A percentile compares a stretch with the other conserved stretches of the same genome.
These are phyloP conservation scores for Aspiorhynchus laticeps DNA, from an alignment of 2,113 vertebrate species.

Conservation along the genomic window DNA sequence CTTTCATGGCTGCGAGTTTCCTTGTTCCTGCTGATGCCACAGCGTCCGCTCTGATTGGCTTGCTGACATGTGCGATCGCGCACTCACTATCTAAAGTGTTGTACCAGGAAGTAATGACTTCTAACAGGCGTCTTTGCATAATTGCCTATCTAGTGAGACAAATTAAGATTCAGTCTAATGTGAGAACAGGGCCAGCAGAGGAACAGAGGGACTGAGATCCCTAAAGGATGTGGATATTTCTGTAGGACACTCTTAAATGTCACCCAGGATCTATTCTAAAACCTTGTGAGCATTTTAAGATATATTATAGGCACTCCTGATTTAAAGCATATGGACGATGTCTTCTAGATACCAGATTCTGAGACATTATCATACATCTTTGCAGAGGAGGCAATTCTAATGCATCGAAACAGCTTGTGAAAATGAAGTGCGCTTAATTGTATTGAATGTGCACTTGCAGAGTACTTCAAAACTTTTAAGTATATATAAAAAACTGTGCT, in stretches of 20 bases:
- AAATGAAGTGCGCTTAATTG: background rate
- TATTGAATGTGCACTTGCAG: background rate
- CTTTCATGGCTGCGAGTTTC: constrained; percentile 70
- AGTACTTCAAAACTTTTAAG: background rate
- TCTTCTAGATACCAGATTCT: background rate
- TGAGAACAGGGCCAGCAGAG: constrained; percentile 46
- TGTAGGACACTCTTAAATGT: constrained; percentile 1
- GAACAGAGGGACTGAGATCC: background rate
- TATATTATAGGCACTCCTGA: background rate
- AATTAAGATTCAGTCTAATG: constrained; percentile 68
- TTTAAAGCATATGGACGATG: background rate
- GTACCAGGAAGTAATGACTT: constrained; percentile 70
- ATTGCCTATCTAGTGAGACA: constrained; percentile 72
- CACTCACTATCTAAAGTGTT: constrained; percentile 74
- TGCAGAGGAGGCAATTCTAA: background rate
- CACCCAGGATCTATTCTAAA: background rate
- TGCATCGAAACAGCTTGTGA: background rate
- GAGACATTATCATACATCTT: background rate
- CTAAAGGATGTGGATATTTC: background rate
- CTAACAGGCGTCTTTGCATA: constrained; percentile 72
- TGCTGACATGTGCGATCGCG: constrained; percentile 69
- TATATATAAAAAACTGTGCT: background rate
- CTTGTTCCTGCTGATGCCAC: constrained; percentile 54
- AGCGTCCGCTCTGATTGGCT: constrained; percentile 60
- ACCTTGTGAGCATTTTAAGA: background rate